These are phyloP conservation scores for Eueides isabella DNA, from an alignment of 1,140 invertebrate species.

Conservation along the genomic window DNA sequence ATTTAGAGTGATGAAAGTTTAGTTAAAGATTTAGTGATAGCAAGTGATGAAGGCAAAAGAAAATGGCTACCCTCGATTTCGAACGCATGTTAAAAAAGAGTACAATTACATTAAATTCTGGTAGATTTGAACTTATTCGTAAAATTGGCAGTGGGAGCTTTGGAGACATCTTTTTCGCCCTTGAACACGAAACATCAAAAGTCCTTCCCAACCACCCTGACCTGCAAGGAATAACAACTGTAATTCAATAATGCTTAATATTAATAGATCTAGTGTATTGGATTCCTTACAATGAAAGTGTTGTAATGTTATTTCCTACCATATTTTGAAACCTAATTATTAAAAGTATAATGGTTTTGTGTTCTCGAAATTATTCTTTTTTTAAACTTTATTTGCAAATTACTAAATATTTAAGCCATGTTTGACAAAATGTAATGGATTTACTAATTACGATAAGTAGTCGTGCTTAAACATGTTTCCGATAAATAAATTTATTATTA, in stretches of 20 bases:
- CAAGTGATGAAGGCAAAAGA: slow-evolving; percentile 76
- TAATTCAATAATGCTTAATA: slow-evolving; percentile 26
- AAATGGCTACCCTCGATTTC: slow-evolving; percentile 72
- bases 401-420: slow-evolving; percentile 1
- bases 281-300: slow-evolving; percentile 11
- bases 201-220: background rate
- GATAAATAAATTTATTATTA: background rate
- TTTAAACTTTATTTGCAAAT: slow-evolving; percentile 3
- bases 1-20: slow-evolving; percentile 53
- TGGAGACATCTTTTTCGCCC: slow-evolving; percentile 98
- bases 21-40: slow-evolving; percentile 66
- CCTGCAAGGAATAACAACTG: slow-evolving; percentile 17
- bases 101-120: slow-evolving; percentile 91
- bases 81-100: slow-evolving; percentile 71
- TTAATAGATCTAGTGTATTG: slow-evolving; percentile 12
- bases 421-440: slow-evolving; percentile 8
- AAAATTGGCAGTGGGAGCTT: slow-evolving; percentile 99
- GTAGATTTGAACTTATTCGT: slow-evolving; percentile 97
- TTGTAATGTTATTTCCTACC: slow-evolving; percentile 10
- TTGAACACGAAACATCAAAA: background rate
- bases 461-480: background rate
- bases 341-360: background rate
- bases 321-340: background rate
- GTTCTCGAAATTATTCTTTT: background rate
- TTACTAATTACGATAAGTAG: slow-evolving; percentile 5